Evolutionary conservation across 2,888 invertebrate species (phyloP).

Genomic region (Eupithecia vulgata): DNA sequence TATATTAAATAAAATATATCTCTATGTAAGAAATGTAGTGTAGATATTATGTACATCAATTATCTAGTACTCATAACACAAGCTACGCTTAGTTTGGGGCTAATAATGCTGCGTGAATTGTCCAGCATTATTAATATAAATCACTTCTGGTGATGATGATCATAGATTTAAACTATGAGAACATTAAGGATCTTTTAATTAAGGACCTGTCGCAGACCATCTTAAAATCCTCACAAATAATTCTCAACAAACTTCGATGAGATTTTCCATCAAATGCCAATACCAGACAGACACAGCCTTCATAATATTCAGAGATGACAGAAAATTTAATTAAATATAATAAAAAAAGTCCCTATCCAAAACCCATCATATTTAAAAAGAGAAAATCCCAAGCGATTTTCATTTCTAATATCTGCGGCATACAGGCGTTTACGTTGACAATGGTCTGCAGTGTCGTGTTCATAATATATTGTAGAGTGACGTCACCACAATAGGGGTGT

Average conservation of each 20-base stretch:
- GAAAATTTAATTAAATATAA: conserved; percentile 83
- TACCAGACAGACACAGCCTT: conserved; percentile 75
- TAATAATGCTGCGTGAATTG: no score
- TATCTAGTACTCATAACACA: no score
- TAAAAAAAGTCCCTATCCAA: conserved; percentile 79
- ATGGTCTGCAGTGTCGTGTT: conserved; percentile 42
- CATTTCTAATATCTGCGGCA: conserved; percentile 55
- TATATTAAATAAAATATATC: no score
- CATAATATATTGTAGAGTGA: conserved; percentile 79
- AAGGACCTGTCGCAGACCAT: conserved; percentile 15
- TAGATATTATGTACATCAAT: no score
- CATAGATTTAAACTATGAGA: not conserved
- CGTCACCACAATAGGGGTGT: conserved; percentile 76
- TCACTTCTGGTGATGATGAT: not conserved
- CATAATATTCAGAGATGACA: conserved; percentile 74
- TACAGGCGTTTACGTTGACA: conserved; percentile 49
- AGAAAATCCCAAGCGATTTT: conserved; percentile 57
- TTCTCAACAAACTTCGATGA: conserved; percentile 62
- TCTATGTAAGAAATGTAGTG: no score
- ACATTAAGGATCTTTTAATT: conserved; percentile 9
- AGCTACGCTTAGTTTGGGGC: no score
- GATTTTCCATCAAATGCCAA: conserved; percentile 77
- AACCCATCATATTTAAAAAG: conserved; percentile 53
- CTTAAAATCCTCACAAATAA: conserved; percentile 53
- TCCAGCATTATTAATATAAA: no score